phyloP scores from a whole-genome alignment of 2,797 vertebrate species.

The Amblyopsis hoosieri region DNA sequence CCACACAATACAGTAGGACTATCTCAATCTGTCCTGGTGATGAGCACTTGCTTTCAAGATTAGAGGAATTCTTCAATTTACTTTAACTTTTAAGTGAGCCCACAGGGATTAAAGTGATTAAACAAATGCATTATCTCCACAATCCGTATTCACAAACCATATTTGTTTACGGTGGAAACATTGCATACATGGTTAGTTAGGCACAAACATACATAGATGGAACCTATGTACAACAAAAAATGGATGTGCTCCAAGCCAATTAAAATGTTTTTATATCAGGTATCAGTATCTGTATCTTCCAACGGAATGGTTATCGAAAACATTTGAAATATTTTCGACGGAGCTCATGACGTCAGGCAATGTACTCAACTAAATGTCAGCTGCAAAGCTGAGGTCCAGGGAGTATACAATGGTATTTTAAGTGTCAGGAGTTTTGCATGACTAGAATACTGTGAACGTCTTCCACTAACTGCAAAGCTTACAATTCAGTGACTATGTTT shows the following conservation, averaged over 20 bases:
- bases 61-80: slow-evolving; percentile 46
- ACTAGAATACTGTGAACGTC: slow-evolving; percentile 14
- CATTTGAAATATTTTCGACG: slow-evolving; percentile 11
- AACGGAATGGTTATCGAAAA: neutral
- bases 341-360: slow-evolving; percentile 9
- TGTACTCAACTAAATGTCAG: slow-evolving; percentile 9
- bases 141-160: too few relatives aligned
- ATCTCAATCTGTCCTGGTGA: slow-evolving; percentile 45
- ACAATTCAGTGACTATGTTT: slow-evolving; percentile 1
- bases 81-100: slow-evolving; percentile 7
- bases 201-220: too few relatives aligned
- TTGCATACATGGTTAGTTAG: too few relatives aligned
- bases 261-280: neutral
- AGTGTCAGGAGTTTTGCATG: slow-evolving; percentile 2
- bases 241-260: neutral
- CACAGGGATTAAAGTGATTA: too few relatives aligned
- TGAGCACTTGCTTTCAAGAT: slow-evolving; percentile 46
- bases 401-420: slow-evolving; percentile 2
- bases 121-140: too few relatives aligned
- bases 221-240: too few relatives aligned
- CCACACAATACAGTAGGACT: slow-evolving; percentile 30
- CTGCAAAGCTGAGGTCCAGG: slow-evolving; percentile 10
- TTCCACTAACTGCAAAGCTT: slow-evolving; percentile 3
- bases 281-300: neutral
- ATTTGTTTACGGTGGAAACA: too few relatives aligned